Evolutionary conservation across 1,140 invertebrate species (phyloP).

Genomic region (Glossosoma conforme): DNA sequence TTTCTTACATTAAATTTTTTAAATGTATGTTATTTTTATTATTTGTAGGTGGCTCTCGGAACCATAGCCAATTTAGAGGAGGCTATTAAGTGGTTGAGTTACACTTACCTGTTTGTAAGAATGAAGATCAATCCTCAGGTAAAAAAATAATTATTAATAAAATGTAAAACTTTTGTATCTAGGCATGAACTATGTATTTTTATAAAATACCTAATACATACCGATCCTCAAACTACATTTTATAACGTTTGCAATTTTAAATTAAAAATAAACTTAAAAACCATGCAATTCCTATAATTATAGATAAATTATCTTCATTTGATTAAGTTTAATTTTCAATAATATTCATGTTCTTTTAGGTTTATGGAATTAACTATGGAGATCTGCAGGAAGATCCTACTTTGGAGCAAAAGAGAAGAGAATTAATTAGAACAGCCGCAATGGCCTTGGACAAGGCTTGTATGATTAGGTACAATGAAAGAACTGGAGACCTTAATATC

Average conservation of each 20-base stretch:
- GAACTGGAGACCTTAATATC: conserved; percentile 75
- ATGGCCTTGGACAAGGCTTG: conserved; percentile 82
- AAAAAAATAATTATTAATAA: conserved; percentile 17
- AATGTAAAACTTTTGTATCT: not conserved
- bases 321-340: not conserved
- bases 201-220: too few species aligned
- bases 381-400: conserved; percentile 72
- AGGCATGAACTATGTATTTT: too few species aligned
- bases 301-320: not conserved
- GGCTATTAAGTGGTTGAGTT: conserved; percentile 96
- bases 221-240: too few species aligned
- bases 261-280: not conserved
- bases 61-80: conserved; percentile 94
- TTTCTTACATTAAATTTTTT: not conserved
- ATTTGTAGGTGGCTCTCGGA: conserved; percentile 82
- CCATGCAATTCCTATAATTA: not conserved
- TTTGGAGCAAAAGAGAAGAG: conserved; percentile 65
- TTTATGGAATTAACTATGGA: conserved; percentile 75
- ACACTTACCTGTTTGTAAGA: conserved; percentile 93
- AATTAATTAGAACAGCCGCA: conserved; percentile 76
- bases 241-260: not conserved
- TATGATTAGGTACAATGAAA: conserved; percentile 90
- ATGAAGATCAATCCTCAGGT: conserved; percentile 90
- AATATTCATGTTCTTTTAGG: conserved; percentile 30
- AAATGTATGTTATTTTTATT: conserved; percentile 27